Percentiles rank a stretch among this genome's conserved stretches.
Conservation (phyloP, 1,140 invertebrate genomes). For the Drosophila jambulina region DNA sequence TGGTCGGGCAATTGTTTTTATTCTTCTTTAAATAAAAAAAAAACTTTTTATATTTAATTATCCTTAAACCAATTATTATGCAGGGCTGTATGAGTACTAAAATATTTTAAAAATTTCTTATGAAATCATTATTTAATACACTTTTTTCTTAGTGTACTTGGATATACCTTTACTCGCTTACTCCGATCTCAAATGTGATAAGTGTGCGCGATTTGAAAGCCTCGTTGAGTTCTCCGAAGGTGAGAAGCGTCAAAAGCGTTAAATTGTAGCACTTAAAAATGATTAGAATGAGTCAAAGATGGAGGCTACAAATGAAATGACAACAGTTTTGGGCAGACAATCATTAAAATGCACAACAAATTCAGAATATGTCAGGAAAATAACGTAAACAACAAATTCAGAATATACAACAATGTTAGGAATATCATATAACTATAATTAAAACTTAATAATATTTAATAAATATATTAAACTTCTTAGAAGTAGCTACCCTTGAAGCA, state of each 20-base stretch:
- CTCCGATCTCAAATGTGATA: constrained; percentile 48
- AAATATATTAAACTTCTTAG: neutral
- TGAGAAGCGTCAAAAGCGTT: constrained; percentile 67
- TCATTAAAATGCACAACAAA: constrained; percentile 3
- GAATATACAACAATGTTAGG: neutral
- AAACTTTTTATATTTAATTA: neutral
- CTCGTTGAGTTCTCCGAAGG: constrained; percentile 60
- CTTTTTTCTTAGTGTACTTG: neutral
- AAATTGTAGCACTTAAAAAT: constrained; percentile 63
- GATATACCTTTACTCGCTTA: neutral
- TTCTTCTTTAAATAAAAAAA: neutral
- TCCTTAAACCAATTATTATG: no score
- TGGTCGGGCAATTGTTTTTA: neutral
- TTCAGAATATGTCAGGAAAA: neutral
- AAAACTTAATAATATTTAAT: neutral
- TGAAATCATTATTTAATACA: neutral
- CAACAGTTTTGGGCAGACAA: constrained; percentile 8
- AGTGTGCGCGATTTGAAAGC: constrained; percentile 34
- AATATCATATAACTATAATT: neutral
- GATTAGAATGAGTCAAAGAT: constrained; percentile 37
- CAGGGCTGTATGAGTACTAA: no score
- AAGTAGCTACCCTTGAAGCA: neutral
- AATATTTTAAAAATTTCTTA: neutral
- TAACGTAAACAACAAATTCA: neutral
- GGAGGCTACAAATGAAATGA: constrained; percentile 3